Percentiles rank a stretch among this genome's conserved stretches.
These are phyloP conservation scores for Amphipoea lucens DNA, from an alignment of 2,888 invertebrate genomes.

Conservation along the genomic window DNA sequence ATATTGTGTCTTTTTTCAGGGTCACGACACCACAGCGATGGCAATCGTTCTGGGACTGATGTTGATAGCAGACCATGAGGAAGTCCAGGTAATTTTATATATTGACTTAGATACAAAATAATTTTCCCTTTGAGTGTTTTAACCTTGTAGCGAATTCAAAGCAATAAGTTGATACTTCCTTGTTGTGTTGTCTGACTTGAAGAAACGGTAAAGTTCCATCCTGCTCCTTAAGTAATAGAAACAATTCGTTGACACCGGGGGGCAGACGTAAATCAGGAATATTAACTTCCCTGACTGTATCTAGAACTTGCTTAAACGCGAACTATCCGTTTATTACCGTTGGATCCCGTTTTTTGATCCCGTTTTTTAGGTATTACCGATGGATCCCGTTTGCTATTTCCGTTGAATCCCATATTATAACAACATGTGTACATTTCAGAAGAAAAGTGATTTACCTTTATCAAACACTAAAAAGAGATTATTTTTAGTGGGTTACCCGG, in stretches of 20 bases:
- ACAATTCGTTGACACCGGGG: not conserved
- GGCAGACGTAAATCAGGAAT: too few species aligned
- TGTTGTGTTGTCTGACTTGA: not conserved
- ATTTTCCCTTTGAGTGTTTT: too few species aligned
- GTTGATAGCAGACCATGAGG: constrained; percentile 81
- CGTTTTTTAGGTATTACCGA: too few species aligned
- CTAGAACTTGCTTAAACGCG: not conserved
- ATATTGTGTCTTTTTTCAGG: constrained; percentile 74
- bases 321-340: too few species aligned
- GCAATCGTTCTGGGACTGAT: constrained; percentile 82
- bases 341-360: too few species aligned
- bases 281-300: not conserved
- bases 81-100: constrained; percentile 67
- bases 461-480: too few species aligned
- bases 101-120: not conserved
- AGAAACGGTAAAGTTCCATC: not conserved
- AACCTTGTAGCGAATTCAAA: not conserved
- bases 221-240: not conserved
- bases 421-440: too few species aligned
- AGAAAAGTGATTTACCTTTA: too few species aligned
- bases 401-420: too few species aligned
- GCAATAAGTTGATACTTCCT: not conserved
- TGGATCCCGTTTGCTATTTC: too few species aligned
- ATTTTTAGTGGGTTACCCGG: too few species aligned
- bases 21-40: constrained; percentile 89